A percentile compares a stretch with the other conserved stretches of the same genome.
phyloP scores from a whole-genome alignment of 2,888 invertebrate species.

The Melinopterus prodromus region DNA sequence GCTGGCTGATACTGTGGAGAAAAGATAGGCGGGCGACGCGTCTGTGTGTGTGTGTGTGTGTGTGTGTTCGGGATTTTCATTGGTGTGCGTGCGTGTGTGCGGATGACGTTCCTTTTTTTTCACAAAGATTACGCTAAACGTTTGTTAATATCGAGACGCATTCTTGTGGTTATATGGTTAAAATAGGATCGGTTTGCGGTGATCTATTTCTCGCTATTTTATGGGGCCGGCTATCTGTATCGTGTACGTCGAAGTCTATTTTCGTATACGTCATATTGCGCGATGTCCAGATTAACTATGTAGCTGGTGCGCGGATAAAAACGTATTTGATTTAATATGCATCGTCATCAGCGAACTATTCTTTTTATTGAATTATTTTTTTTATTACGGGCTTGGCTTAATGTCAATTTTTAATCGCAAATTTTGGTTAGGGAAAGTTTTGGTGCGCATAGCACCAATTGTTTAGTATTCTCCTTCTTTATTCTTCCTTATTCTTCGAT shows the following conservation, averaged over 20 bases:
- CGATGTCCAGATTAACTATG: not conserved
- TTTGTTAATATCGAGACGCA: not conserved
- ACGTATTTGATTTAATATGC: not conserved
- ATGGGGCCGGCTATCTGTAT: not conserved
- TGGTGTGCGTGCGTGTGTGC: constrained; percentile 4
- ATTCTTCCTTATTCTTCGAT: too few relatives aligned
- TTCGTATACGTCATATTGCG: not conserved
- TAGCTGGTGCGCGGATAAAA: not conserved
- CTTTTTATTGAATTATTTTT: too few relatives aligned
- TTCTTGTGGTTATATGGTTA: not conserved
- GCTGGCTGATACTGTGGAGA: not conserved
- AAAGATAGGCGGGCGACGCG: not conserved
- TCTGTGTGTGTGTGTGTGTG: not conserved
- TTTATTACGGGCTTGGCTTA: too few relatives aligned
- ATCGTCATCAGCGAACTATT: too few relatives aligned
- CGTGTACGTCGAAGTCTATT: not conserved
- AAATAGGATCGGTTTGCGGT: not conserved
- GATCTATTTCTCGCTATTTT: constrained; percentile 4
- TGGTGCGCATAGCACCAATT: too few relatives aligned
- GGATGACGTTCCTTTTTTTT: not conserved
- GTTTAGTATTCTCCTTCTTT: too few relatives aligned
- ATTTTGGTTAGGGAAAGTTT: too few relatives aligned
- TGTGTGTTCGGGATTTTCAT: not conserved
- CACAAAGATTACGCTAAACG: not conserved
- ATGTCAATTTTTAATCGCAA: too few relatives aligned